Percentiles rank a stretch among this genome's conserved stretches.
These are phyloP conservation scores for Cydia strobilella DNA, from an alignment of 1,140 invertebrate species.

Conservation along the genomic window DNA sequence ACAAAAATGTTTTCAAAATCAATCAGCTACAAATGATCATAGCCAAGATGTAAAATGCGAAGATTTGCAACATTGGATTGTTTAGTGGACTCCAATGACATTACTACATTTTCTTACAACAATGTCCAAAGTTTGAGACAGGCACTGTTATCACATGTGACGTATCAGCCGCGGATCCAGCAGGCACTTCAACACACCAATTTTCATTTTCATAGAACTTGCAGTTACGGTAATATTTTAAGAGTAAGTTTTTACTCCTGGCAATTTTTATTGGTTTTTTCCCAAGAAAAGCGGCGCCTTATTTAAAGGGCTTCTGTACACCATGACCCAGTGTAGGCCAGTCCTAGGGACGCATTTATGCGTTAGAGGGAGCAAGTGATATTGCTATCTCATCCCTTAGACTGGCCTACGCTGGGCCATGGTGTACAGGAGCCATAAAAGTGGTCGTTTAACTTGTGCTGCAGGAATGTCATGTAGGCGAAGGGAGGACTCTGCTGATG, in stretches of 20 bases:
- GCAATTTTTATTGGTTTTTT: conserved; percentile 5
- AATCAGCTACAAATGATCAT: background rate
- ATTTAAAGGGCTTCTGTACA: too few relatives aligned
- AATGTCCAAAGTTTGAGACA: conserved; percentile 59
- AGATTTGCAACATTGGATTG: conserved; percentile 59
- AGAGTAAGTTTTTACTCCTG: conserved; percentile 42
- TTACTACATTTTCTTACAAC: conserved; percentile 52
- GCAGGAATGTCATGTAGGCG: conserved; percentile 64
- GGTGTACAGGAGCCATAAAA: too few relatives aligned
- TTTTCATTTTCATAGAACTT: conserved; percentile 66
- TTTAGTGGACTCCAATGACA: conserved; percentile 55
- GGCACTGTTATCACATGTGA: conserved; percentile 52
- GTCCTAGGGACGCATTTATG: too few relatives aligned
- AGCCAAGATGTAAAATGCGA: conserved; percentile 57
- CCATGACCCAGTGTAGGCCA: too few relatives aligned
- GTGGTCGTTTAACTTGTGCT: background rate
- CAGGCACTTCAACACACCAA: conserved; percentile 59
- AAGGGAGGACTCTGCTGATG: conserved; percentile 64
- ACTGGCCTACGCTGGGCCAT: too few relatives aligned
- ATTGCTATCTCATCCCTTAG: too few relatives aligned
- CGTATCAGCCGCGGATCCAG: conserved; percentile 58
- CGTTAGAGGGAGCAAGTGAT: too few relatives aligned
- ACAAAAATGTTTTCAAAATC: background rate
- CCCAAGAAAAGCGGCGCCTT: background rate
- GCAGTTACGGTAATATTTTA: conserved; percentile 59